These are phyloP conservation scores for Euplagia quadripunctaria DNA, from an alignment of 2,888 invertebrate genomes.

Conservation along the genomic window DNA sequence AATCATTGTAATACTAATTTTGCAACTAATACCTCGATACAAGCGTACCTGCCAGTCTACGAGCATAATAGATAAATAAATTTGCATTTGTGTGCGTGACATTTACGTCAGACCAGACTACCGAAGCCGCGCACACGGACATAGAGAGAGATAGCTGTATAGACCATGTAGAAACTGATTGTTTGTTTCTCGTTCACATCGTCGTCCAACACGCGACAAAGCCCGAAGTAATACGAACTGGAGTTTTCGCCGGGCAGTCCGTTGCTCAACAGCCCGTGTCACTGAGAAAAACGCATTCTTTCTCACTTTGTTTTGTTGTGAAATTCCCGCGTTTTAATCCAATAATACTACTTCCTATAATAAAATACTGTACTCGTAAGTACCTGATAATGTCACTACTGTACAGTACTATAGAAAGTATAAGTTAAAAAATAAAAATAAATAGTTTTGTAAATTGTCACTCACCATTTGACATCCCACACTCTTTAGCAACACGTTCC, in stretches of 20 bases:
- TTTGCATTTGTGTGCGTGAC: not conserved
- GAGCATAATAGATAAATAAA: too few species aligned
- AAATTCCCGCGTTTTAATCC: not conserved
- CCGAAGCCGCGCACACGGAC: not conserved
- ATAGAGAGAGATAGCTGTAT: not conserved
- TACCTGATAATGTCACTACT: not conserved
- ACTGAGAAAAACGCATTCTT: not conserved
- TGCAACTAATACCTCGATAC: too few species aligned
- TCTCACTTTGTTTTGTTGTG: not conserved
- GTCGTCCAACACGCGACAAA: too few species aligned
- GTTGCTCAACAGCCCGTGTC: not conserved
- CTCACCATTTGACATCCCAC: constrained; percentile 25
- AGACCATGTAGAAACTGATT: not conserved
- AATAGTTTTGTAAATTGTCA: not conserved
- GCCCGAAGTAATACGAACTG: not conserved
- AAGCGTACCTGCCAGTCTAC: too few species aligned
- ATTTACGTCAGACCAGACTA: not conserved
- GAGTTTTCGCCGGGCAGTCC: not conserved
- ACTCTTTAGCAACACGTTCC: constrained; percentile 24
- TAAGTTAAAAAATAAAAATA: not conserved
- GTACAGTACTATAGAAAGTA: too few species aligned
- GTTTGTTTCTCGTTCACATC: not conserved
- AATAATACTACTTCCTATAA: not conserved
- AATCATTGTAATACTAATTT: too few species aligned
- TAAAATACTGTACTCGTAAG: too few species aligned